phyloP scores from a whole-genome alignment of 2,888 invertebrate species.

The Diarsia mendica region DNA sequence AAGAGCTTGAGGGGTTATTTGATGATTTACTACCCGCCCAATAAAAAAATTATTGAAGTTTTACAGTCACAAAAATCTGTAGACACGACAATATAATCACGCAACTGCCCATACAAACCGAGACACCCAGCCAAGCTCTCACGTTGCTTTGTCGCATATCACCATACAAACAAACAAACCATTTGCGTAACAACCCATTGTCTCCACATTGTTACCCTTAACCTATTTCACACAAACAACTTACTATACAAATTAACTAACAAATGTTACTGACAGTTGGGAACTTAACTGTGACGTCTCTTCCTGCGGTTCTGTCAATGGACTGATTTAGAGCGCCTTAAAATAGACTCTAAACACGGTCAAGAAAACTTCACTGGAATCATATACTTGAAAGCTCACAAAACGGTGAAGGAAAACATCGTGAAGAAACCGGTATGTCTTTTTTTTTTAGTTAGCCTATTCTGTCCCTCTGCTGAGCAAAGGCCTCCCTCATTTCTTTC shows the following conservation, averaged over 20 bases:
- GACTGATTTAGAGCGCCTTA: neutral
- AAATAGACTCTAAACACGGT: neutral
- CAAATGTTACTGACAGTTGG: slow-evolving; percentile 54
- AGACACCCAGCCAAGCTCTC: neutral
- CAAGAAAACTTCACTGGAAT: neutral
- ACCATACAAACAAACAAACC: slow-evolving; percentile 22
- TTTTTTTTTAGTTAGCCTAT: no score
- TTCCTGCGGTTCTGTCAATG: slow-evolving; percentile 9
- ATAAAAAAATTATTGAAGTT: neutral
- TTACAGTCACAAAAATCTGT: neutral
- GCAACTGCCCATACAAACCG: neutral
- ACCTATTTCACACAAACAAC: slow-evolving; percentile 50
- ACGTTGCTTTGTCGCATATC: slow-evolving; percentile 6
- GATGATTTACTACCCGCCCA: no score
- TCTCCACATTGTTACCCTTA: slow-evolving; percentile 25
- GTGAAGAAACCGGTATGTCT: no score
- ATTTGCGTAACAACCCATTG: slow-evolving; percentile 25
- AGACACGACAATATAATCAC: slow-evolving; percentile 5
- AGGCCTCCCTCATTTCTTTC: no score
- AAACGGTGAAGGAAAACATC: no score
- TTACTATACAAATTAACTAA: slow-evolving; percentile 47
- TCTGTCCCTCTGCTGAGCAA: no score
- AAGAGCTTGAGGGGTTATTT: no score
- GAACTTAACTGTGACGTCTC: slow-evolving; percentile 18
- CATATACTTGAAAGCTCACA: no score